phyloP scores from a whole-genome alignment of 2,797 vertebrate genomes.

The Octomys mimax region DNA sequence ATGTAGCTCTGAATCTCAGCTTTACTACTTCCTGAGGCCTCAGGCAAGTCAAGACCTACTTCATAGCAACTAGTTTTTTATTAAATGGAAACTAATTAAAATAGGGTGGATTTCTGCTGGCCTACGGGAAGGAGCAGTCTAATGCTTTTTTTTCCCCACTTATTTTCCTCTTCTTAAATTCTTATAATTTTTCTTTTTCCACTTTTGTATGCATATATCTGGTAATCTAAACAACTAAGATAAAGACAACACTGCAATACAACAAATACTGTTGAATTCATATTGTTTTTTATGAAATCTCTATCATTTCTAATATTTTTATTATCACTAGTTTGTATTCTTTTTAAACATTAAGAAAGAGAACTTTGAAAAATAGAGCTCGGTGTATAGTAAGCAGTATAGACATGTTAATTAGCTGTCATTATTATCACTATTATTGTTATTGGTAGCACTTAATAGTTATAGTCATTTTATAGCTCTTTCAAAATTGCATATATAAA shows the following conservation, averaged over 20 bases:
- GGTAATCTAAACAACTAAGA: too few relatives aligned
- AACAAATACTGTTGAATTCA: too few relatives aligned
- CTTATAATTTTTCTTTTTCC: too few relatives aligned
- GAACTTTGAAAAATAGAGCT: background rate
- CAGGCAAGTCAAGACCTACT: background rate
- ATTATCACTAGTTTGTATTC: too few relatives aligned
- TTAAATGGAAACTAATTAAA: background rate
- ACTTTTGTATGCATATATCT: too few relatives aligned
- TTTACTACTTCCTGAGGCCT: background rate
- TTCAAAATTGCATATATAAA: background rate
- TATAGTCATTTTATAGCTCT: background rate
- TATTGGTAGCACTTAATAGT: background rate
- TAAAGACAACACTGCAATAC: too few relatives aligned
- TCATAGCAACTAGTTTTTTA: background rate
- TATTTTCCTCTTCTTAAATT: too few relatives aligned
- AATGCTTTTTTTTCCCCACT: too few relatives aligned
- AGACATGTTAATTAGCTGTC: background rate
- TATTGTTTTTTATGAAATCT: too few relatives aligned
- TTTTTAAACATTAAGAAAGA: too few relatives aligned
- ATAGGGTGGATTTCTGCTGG: background rate
- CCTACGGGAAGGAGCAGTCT: too few relatives aligned
- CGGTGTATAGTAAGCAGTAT: background rate
- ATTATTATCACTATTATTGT: background rate
- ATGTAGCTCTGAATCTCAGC: background rate
- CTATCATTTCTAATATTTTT: too few relatives aligned